A percentile compares a stretch with the other conserved stretches of the same genome.
phyloP scores from a whole-genome alignment of 2,797 vertebrate genomes.

The Halcyon badia region DNA sequence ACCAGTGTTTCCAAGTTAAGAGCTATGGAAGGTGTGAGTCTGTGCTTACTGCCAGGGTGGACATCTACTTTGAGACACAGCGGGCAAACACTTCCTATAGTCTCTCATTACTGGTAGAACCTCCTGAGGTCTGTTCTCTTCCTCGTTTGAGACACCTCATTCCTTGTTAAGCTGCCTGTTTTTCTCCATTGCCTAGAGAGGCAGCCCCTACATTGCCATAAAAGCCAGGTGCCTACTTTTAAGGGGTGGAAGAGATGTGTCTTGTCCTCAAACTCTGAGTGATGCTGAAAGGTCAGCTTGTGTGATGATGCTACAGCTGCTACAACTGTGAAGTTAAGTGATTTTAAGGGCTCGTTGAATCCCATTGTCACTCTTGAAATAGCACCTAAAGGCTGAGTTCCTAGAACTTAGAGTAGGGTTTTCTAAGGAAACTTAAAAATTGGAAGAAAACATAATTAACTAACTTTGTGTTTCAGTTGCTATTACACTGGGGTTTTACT shows the following conservation, averaged over 20 bases:
- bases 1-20: background rate
- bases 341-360: background rate
- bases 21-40: background rate
- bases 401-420: background rate
- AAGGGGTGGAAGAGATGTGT: background rate
- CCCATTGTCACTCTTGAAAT: background rate
- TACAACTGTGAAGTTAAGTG: background rate
- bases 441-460: background rate
- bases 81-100: background rate
- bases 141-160: background rate
- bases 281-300: slow-evolving; percentile 10
- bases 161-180: background rate
- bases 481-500: background rate
- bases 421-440: background rate
- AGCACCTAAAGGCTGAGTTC: background rate
- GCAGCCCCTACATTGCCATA: background rate
- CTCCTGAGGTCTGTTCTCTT: background rate
- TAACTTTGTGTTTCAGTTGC: background rate
- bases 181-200: background rate
- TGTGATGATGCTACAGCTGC: background rate
- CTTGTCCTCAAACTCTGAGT: background rate
- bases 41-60: background rate
- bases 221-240: background rate
- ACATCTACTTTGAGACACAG: background rate
- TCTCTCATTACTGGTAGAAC: background rate